These are phyloP conservation scores for Phenganax subtilis DNA, from an alignment of 92 coral and sea anemone species.

Conservation along the genomic window DNA sequence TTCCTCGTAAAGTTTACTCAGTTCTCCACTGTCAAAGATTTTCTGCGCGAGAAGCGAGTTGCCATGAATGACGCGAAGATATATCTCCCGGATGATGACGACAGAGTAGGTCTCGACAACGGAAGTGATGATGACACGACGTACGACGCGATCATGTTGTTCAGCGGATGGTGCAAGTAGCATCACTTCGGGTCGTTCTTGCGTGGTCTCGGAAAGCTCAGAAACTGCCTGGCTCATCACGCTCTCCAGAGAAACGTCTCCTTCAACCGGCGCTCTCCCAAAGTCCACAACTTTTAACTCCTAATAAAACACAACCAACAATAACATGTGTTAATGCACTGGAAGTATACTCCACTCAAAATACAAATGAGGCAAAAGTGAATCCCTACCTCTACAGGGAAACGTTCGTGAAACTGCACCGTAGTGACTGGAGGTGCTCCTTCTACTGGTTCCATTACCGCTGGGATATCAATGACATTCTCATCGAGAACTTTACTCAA, in stretches of 20 bases:
- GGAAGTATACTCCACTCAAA: background rate
- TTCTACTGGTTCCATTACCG: constrained; percentile 3
- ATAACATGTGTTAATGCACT: background rate
- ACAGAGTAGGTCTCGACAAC: constrained; percentile 56
- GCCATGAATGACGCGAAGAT: constrained; percentile 69
- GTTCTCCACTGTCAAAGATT: constrained; percentile 57
- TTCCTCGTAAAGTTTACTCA: constrained; percentile 66
- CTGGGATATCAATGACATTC: constrained; percentile 19
- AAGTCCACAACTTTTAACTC: constrained; percentile 22
- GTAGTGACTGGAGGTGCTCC: constrained; percentile 18
- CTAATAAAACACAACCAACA: background rate
- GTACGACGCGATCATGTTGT: constrained; percentile 41
- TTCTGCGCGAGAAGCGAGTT: constrained; percentile 58
- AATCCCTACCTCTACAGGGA: constrained; percentile 26
- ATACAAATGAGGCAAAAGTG: background rate
- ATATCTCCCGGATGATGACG: constrained; percentile 67
- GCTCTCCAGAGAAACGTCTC: constrained; percentile 32
- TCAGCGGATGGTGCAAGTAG: constrained; percentile 34
- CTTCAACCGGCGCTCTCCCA: background rate
- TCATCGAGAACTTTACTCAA: constrained; percentile 14
- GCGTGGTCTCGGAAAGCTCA: constrained; percentile 14
- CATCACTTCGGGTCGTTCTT: constrained; percentile 36
- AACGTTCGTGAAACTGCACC: constrained; percentile 37
- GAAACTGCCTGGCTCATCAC: constrained; percentile 36
- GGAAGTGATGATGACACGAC: constrained; percentile 38